Evolutionary conservation across 2,113 vertebrate genomes (phyloP).

Genomic region (Indicator maculatus): DNA sequence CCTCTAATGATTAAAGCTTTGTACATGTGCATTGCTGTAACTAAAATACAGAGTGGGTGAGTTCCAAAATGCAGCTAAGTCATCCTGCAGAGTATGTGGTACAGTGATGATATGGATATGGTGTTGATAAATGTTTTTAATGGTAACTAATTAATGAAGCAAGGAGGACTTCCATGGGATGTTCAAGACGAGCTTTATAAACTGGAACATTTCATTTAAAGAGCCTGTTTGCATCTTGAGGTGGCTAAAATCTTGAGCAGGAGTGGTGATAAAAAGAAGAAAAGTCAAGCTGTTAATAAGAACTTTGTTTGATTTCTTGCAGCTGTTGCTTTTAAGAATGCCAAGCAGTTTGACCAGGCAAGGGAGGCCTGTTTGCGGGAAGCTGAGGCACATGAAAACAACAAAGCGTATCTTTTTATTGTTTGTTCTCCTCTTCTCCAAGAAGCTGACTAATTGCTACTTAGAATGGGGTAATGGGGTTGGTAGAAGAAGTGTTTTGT

Average conservation of each 20-base stretch:
- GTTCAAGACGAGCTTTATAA: background rate
- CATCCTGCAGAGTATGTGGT: background rate
- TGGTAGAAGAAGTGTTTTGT: background rate
- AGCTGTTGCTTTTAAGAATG: slow-evolving; percentile 99
- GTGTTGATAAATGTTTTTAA: background rate
- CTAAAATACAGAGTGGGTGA: background rate
- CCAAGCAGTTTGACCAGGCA: slow-evolving; percentile 96
- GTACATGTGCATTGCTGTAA: background rate
- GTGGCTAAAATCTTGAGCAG: background rate
- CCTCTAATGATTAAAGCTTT: background rate
- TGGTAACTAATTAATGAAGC: background rate
- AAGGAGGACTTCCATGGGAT: no score
- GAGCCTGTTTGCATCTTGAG: background rate
- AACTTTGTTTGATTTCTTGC: slow-evolving; percentile 37
- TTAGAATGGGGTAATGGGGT: background rate
- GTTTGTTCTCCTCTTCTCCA: background rate
- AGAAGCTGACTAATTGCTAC: background rate
- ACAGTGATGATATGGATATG: background rate
- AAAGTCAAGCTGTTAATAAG: background rate
- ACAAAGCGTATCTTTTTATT: slow-evolving; percentile 94
- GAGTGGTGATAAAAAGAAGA: background rate
- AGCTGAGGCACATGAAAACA: slow-evolving; percentile 92
- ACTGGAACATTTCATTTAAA: background rate
- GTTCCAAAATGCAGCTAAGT: background rate
- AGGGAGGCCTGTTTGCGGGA: slow-evolving; percentile 96